Base-by-base conservation (phyloP, 2,113 vertebrate species). In the Pelvicachromis taeniatus region DNA sequence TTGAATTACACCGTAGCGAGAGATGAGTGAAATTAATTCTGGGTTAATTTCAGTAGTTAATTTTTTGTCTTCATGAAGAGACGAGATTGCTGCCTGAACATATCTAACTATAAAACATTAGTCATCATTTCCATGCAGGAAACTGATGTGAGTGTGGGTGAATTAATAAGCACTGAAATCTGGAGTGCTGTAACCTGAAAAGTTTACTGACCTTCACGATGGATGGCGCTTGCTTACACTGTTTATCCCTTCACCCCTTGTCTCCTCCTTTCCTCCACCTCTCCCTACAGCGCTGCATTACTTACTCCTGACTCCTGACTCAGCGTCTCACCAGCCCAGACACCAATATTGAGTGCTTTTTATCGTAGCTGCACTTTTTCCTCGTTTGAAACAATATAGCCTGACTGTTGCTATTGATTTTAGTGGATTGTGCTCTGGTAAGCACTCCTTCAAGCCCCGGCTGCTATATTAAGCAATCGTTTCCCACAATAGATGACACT, bases 401-500 rank as follows among this genome's bases (percentile, higher is more conserved):
- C 90, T 95, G 96, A 95, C 96, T 93, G 95, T 93, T 94, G 95
- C 95, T 96, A 97, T 97, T 95, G 97, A 98, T 98, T 95, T 89
- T 42, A 93, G 94, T 91, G 95, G 96, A 95, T 86, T 95, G 96
- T 91, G 95, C 89, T 95, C 85, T 90, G 96, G 94, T 95, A 95
- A 96, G 96, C 93, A 95, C 91, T 96, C 96, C 96, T 97, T 75
- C 52, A 96, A 96, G 96, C 96, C 95, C 88, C 95, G 65, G 92
- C 94, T 88, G 96, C 95, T 96, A 95, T 97, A 97, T 98, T 97
- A 97, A 98, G 97, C 97, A 96, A 96, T 97, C 96, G 95, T 96
- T 97, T 96, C 94, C 97, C 96, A 94, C 85, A 95, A 96, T 96
- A 94, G 96, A 97, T 97, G 97, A 97, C 97, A 97, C 90, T 95